phyloP scores from a whole-genome alignment of 2,113 vertebrate genomes.

The Nicator chloris region DNA sequence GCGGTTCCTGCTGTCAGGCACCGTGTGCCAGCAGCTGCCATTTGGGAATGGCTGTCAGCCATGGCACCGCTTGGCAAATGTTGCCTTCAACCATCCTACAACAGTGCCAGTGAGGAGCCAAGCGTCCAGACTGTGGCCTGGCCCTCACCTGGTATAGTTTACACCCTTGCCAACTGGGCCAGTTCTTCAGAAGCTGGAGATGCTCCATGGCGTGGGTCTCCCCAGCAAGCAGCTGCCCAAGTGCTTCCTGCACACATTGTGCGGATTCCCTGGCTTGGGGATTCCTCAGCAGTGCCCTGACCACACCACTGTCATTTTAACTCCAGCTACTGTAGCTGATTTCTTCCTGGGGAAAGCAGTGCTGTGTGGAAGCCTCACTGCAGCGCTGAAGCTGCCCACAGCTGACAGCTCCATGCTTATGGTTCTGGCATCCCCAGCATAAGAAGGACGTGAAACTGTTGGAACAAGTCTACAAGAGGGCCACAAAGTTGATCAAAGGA shows the following conservation, averaged over 20 bases:
- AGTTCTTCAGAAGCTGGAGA: background rate
- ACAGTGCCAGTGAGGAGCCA: background rate
- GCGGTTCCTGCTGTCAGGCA: background rate
- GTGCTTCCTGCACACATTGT: accelerated
- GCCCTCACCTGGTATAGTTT: background rate
- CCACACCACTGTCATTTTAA: background rate
- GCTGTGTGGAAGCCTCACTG: background rate
- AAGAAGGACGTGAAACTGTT: background rate
- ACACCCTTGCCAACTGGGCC: background rate
- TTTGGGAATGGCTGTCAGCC: background rate
- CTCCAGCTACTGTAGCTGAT: background rate
- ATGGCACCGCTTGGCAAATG: background rate
- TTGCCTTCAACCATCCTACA: accelerated
- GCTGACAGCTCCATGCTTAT: accelerated
- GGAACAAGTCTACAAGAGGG: no score
- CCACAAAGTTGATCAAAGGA: background rate
- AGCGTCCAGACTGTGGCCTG: background rate
- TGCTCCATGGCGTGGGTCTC: accelerated
- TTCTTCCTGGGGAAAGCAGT: background rate
- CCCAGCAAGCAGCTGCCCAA: accelerated
- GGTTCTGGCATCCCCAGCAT: background rate
- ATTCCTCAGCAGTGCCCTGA: background rate
- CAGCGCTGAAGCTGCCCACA: background rate
- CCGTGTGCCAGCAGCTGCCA: background rate
- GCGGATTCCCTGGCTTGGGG: background rate